A percentile compares a stretch with the other conserved stretches of the same genome.
Evolutionary conservation across 92 coral and sea anemone genomes (phyloP).

Genomic region (Actinernus sp.): DNA sequence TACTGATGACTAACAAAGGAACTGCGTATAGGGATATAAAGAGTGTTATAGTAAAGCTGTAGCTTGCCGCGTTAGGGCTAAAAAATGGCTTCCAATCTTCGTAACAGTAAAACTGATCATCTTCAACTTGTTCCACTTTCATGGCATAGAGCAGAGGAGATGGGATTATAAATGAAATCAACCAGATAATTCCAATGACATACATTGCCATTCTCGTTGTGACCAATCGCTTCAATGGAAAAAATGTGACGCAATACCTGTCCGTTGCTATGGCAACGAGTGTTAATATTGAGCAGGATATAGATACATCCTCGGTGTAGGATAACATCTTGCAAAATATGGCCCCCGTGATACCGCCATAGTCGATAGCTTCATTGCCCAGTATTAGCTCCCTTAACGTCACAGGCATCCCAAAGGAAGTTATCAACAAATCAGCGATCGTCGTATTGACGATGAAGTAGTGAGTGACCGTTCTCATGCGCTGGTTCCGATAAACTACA

Average conservation of each 20-base stretch:
- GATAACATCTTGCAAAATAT: conserved; percentile 47
- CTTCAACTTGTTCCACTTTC: background rate
- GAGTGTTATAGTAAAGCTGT: conserved; percentile 44
- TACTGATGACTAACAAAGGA: conserved; percentile 20
- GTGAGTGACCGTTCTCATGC: conserved; percentile 39
- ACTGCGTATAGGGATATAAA: conserved; percentile 36
- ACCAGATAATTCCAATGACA: conserved; percentile 58
- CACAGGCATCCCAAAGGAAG: conserved; percentile 58
- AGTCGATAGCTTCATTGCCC: conserved; percentile 20
- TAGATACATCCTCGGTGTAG: conserved; percentile 52
- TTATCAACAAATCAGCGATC: conserved; percentile 52
- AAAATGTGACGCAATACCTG: conserved; percentile 58
- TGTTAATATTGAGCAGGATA: conserved; percentile 73
- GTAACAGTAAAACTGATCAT: conserved; percentile 19
- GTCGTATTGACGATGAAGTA: conserved; percentile 57
- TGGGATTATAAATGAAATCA: conserved; percentile 40
- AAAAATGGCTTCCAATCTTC: conserved; percentile 76
- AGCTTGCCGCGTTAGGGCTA: conserved; percentile 14
- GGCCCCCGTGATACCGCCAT: conserved; percentile 27
- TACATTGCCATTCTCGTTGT: conserved; percentile 31
- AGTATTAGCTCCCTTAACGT: conserved; percentile 22
- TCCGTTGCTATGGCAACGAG: conserved; percentile 77
- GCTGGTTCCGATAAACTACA: conserved; percentile 19
- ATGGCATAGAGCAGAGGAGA: conserved; percentile 57
- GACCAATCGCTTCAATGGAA: conserved; percentile 61